Conservation (phyloP, 2,113 vertebrate genomes). For the Prionailurus bengalensis region DNA sequence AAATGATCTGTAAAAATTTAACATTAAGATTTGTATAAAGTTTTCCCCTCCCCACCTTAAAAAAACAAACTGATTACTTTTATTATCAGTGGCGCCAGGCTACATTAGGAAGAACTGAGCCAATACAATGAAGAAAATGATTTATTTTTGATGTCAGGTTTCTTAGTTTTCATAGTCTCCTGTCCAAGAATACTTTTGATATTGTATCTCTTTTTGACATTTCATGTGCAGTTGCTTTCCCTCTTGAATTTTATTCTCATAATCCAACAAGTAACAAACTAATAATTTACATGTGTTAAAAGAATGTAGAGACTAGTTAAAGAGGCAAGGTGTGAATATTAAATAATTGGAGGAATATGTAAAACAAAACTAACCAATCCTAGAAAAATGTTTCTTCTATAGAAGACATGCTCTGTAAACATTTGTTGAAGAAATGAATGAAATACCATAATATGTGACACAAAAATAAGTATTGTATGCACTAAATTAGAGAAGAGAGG, state of each 20-base stretch:
- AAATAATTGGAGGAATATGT: background rate
- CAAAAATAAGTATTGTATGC: background rate
- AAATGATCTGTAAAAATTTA: slow-evolving; percentile 85
- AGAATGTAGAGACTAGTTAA: slow-evolving; percentile 2
- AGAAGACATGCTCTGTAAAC: background rate
- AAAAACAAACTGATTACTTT: slow-evolving; percentile 43
- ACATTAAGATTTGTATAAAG: slow-evolving; percentile 1
- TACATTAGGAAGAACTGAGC: background rate
- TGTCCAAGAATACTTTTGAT: background rate
- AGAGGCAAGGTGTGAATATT: background rate
- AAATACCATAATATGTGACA: background rate
- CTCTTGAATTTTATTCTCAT: background rate
- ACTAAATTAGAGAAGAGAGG: background rate
- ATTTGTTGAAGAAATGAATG: background rate
- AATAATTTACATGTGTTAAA: background rate
- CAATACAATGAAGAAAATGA: background rate
- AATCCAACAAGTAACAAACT: slow-evolving; percentile 16
- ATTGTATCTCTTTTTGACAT: background rate
- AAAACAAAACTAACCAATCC: background rate
- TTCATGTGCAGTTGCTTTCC: background rate
- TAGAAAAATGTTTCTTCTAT: background rate
- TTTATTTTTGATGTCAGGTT: background rate
- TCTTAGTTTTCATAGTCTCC: background rate
- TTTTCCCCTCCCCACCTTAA: background rate
- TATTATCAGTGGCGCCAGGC: slow-evolving; percentile 66